These are phyloP conservation scores for Lagodon rhomboides DNA, from an alignment of 2,797 vertebrate species.

Conservation along the genomic window DNA sequence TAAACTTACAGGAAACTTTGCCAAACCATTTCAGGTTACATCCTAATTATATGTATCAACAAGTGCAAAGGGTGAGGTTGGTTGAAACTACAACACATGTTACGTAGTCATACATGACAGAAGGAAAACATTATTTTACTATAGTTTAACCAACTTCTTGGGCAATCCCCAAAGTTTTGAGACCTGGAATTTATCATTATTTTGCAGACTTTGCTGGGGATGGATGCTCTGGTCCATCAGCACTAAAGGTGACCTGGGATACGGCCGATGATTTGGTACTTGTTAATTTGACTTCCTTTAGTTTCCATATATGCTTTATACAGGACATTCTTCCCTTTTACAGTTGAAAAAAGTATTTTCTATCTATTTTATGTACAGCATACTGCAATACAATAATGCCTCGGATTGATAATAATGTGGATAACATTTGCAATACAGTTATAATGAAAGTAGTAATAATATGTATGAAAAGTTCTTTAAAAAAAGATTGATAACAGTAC, in stretches of 20 bases:
- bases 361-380: constrained; percentile 85
- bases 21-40: not conserved
- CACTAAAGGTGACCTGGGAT: constrained; percentile 51
- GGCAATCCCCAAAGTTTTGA: not conserved
- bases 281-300: constrained; percentile 65
- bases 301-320: constrained; percentile 74
- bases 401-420: constrained; percentile 78
- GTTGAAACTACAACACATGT: not conserved
- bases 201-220: not conserved
- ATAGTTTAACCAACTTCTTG: not conserved
- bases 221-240: not conserved
- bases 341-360: constrained; percentile 77
- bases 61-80: not conserved
- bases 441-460: constrained; percentile 82
- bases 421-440: constrained; percentile 82
- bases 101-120: not conserved
- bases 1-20: not conserved
- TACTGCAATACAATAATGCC: constrained; percentile 83
- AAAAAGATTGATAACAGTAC: constrained; percentile 83
- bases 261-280: constrained; percentile 52
- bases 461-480: constrained; percentile 80
- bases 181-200: not conserved
- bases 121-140: not conserved
- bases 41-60: not conserved
- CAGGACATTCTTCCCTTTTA: constrained; percentile 81